Conservation (phyloP, 2,888 invertebrate species). For the Azorinus chamasolen region DNA sequence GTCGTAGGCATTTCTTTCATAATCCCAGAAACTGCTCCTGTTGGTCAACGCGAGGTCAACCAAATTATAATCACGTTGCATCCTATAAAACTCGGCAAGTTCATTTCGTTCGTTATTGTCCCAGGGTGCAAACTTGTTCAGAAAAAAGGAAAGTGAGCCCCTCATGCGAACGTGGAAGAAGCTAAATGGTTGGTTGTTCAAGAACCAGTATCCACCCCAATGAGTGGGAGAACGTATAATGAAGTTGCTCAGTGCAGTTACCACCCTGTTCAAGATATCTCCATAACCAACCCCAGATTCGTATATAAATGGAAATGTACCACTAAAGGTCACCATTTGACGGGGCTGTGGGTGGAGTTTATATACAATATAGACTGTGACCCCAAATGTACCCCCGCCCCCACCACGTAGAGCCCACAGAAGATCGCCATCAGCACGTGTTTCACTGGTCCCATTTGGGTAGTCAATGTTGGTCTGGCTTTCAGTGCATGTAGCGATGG, state of each 20-base stretch:
- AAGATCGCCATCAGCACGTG: conserved; percentile 41
- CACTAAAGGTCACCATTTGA: conserved; percentile 28
- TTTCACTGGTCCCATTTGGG: conserved; percentile 14
- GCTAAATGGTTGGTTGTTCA: conserved; percentile 23
- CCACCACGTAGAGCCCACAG: conserved; percentile 72
- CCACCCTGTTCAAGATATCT: conserved; percentile 10
- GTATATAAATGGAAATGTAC: conserved; percentile 17
- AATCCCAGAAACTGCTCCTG: conserved; percentile 54
- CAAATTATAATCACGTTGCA: conserved; percentile 19
- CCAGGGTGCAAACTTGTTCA: conserved; percentile 60
- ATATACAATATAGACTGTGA: conserved; percentile 57
- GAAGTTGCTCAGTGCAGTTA: conserved; percentile 22
- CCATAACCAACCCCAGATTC: neutral
- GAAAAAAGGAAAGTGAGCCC: conserved; percentile 28
- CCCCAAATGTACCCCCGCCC: conserved; percentile 65
- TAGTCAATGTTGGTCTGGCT: conserved; percentile 10
- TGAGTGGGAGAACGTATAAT: conserved; percentile 32
- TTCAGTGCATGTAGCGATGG: conserved; percentile 46
- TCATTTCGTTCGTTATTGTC: conserved; percentile 56
- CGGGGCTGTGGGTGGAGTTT: conserved; percentile 47
- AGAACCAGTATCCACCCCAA: conserved; percentile 64
- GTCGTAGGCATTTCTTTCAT: conserved; percentile 39
- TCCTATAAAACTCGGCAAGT: conserved; percentile 41
- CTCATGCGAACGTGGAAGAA: neutral
- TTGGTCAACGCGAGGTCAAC: conserved; percentile 21